Evolutionary conservation across 2,113 vertebrate genomes (phyloP).

Genomic region (Scolopax mira): DNA sequence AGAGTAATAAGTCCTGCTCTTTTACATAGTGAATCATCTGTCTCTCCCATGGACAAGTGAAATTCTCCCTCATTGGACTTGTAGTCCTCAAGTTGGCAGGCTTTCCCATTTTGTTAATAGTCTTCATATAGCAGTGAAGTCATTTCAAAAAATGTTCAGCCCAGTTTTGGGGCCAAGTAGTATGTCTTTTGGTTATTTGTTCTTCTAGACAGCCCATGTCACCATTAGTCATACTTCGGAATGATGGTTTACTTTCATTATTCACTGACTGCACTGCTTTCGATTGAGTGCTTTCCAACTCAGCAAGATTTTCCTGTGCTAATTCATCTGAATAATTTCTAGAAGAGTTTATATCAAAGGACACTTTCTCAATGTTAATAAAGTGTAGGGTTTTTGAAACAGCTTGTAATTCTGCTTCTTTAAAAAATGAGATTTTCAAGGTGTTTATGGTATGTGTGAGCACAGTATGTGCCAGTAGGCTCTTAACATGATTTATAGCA

Average conservation of each 20-base stretch:
- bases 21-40: slow-evolving; percentile 47
- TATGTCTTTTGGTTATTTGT: slow-evolving; percentile 53
- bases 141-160: slow-evolving; percentile 20
- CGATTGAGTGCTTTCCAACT: slow-evolving; percentile 9
- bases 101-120: slow-evolving; percentile 15
- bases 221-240: slow-evolving; percentile 55
- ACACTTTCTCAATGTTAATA: slow-evolving; percentile 49
- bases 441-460: not conserved
- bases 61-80: slow-evolving; percentile 6
- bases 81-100: slow-evolving; percentile 10
- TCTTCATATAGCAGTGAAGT: slow-evolving; percentile 14
- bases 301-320: slow-evolving; percentile 54
- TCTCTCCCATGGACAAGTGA: slow-evolving; percentile 20
- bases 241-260: slow-evolving; percentile 61
- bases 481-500: not conserved
- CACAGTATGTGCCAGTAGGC: not conserved
- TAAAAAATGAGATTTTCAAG: not conserved
- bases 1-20: slow-evolving; percentile 25
- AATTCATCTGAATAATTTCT: slow-evolving; percentile 60
- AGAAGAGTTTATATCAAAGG: slow-evolving; percentile 43
- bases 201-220: slow-evolving; percentile 41
- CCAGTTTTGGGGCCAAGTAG: slow-evolving; percentile 42
- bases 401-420: not conserved
- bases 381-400: not conserved
- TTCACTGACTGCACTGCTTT: slow-evolving; percentile 46